A percentile compares a stretch with the other conserved stretches of the same genome.
Conservation (phyloP, 2,113 vertebrate genomes). For the Potamarius usumacintae region DNA sequence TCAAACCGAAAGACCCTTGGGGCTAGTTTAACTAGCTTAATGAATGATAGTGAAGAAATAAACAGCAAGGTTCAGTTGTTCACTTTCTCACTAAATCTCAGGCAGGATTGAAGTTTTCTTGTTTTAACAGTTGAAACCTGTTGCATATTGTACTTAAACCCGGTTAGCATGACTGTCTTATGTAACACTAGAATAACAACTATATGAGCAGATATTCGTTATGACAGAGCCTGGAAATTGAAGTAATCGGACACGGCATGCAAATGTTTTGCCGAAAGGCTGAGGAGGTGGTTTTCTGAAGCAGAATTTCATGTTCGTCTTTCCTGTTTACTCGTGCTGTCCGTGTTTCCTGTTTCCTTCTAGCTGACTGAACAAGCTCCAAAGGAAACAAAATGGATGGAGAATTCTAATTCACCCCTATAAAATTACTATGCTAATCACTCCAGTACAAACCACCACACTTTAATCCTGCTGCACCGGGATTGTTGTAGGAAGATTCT, state of each 20-base stretch:
- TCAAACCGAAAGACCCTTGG: background rate
- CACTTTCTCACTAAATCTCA: background rate
- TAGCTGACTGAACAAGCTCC: conserved; percentile 19
- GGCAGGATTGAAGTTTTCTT: background rate
- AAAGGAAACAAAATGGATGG: conserved; percentile 11
- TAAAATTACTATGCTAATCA: conserved; percentile 33
- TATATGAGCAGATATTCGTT: conserved; percentile 43
- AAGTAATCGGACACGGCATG: conserved; percentile 41
- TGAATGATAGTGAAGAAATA: background rate
- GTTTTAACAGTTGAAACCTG: background rate
- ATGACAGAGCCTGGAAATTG: conserved; percentile 26
- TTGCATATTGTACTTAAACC: background rate
- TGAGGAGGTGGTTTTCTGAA: conserved; percentile 32
- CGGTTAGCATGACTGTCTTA: conserved; percentile 7
- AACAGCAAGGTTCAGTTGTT: background rate
- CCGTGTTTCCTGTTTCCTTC: conserved; percentile 44
- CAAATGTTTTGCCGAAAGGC: conserved; percentile 36
- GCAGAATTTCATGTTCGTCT: conserved; percentile 42
- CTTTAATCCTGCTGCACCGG: conserved; percentile 19
- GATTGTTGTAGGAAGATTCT: background rate
- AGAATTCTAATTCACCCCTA: conserved; percentile 28
- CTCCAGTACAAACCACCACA: background rate
- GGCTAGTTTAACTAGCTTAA: background rate
- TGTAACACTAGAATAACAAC: conserved; percentile 26
- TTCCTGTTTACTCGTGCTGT: conserved; percentile 47